phyloP scores from a whole-genome alignment of 1,140 invertebrate genomes.

The Harlomillsia oculata region DNA sequence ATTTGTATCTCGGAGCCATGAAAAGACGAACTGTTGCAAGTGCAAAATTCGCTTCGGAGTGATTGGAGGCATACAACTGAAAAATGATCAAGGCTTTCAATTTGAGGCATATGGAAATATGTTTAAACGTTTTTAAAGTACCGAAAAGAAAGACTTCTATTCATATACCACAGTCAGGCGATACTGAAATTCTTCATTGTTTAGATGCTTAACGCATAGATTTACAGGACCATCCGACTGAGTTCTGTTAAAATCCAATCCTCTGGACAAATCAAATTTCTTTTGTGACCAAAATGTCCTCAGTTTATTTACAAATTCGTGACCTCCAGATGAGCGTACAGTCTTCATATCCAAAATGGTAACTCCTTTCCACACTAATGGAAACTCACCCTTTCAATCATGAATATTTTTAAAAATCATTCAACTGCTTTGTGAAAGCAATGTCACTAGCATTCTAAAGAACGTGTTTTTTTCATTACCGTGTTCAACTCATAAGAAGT shows the following conservation, averaged over 20 bases:
- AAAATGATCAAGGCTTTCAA: too few relatives aligned
- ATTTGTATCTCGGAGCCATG: slow-evolving; percentile 58
- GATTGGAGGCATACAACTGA: too few relatives aligned
- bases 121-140: too few relatives aligned
- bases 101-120: too few relatives aligned
- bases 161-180: slow-evolving; percentile 34
- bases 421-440: too few relatives aligned
- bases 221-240: slow-evolving; percentile 53
- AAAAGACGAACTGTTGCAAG: slow-evolving; percentile 62
- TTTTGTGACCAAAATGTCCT: slow-evolving; percentile 63
- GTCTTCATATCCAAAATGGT: too few relatives aligned
- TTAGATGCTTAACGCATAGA: slow-evolving; percentile 60
- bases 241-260: slow-evolving; percentile 56
- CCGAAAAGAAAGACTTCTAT: too few relatives aligned
- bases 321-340: neutral
- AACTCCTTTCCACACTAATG: neutral
- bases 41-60: neutral
- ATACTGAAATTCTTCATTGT: slow-evolving; percentile 59
- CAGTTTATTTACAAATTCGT: slow-evolving; percentile 39
- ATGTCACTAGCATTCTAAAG: too few relatives aligned
- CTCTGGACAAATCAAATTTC: slow-evolving; percentile 60
- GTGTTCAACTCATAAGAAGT: too few relatives aligned
- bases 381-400: neutral
- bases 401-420: neutral
- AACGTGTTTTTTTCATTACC: too few relatives aligned